Evolutionary conservation across 2,888 invertebrate species (phyloP), one percentile per base, ranked within the genome.

Genomic region (Pollenia amentaria): DNA sequence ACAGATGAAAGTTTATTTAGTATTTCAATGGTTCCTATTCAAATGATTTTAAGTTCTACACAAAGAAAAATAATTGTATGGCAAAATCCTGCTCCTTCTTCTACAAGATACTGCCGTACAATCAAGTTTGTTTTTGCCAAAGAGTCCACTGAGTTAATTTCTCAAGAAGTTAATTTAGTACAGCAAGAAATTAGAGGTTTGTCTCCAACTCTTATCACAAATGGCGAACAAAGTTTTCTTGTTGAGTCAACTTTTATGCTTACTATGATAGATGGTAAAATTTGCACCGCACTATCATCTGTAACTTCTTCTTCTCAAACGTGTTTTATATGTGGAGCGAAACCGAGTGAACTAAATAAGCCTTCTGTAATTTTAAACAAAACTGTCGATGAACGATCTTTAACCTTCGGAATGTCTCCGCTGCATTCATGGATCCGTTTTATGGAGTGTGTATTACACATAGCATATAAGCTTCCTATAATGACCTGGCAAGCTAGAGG

Each of bases 401-500:
- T 62, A 64, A 48, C 40, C 42, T 80, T 80, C 64, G 73, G 55
- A 65, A 40, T 67, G 65, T 67, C 57, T 65, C 80, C 64, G 60
- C 72, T 73, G 14, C 73, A 46, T 75, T 81, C 81, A 53, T 81
- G 75, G 67, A 81, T 81, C 38, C 81, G 55, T 53, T 64, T 81
- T 38, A 75, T 65, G 81, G 62, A 81, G 38, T 81, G 73, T 75
- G 48, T 73, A 46, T 81, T 14, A 57, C 53, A 53, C 53, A 53
- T 53, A 53, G 53, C 53, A 53, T 53, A 53, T 53, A 53, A 53
- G n/a, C n/a, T n/a, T n/a, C n/a, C n/a, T n/a, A n/a, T n/a, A n/a
- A n/a, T 53, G 53, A 53, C 53, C 53, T 53, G 16, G 53, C 53
- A 53, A 53, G 53, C 53, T 53, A 14, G 53, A 53, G 53, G 53